Evolutionary conservation across 2,113 vertebrate genomes (phyloP).

Genomic region (Tyto alba): DNA sequence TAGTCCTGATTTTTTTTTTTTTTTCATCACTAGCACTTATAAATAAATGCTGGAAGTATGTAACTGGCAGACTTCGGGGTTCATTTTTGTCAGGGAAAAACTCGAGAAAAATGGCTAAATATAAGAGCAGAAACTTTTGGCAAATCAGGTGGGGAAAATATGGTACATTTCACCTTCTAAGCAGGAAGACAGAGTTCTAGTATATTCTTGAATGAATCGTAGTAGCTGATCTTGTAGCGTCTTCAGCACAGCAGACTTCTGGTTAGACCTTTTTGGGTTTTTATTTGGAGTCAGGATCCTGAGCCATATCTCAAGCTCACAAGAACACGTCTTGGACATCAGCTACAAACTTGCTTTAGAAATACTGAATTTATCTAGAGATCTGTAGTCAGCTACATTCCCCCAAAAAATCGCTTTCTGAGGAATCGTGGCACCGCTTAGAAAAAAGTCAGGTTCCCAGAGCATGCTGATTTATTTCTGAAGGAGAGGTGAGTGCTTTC

Average conservation of each 20-base stretch:
- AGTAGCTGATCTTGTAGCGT: not conserved
- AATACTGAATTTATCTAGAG: not conserved
- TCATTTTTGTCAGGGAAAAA: not conserved
- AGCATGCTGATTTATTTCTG: not conserved
- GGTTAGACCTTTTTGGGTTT: not conserved
- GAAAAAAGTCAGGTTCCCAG: not conserved
- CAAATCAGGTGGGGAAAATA: not conserved
- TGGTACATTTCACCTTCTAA: rapidly evolving
- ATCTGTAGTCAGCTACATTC: not conserved
- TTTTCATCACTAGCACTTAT: not conserved
- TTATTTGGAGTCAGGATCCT: not conserved
- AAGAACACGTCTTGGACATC: not conserved
- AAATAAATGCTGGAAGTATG: not conserved
- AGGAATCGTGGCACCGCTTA: not conserved
- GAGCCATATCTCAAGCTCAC: not conserved
- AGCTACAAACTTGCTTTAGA: not conserved
- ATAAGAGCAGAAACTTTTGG: not conserved
- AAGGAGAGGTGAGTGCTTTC: not conserved
- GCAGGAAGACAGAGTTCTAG: not conserved
- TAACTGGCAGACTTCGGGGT: not conserved
- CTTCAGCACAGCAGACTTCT: not conserved
- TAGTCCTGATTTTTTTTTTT: not conserved
- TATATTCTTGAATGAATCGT: not conserved
- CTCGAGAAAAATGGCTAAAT: not conserved
- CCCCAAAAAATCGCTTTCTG: not conserved